These are phyloP conservation scores for Hippocampus barbouri DNA, from an alignment of 2,113 vertebrate species.

Conservation along the genomic window DNA sequence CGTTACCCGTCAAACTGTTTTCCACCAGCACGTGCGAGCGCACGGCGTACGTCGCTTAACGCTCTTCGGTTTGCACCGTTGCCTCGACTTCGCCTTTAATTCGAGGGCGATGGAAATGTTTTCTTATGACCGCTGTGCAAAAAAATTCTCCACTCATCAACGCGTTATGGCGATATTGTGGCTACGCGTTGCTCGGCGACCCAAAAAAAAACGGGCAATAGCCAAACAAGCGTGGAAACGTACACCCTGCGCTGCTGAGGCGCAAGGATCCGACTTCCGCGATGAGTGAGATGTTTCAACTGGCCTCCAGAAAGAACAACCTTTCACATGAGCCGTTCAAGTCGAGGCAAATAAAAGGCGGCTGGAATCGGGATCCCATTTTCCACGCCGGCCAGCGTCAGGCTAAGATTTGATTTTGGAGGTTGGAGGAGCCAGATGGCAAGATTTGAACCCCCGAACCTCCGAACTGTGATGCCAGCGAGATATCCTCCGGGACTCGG, in stretches of 20 bases:
- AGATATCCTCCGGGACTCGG: background rate
- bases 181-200: slow-evolving; percentile 55
- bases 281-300: slow-evolving; percentile 59
- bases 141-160: slow-evolving; percentile 34
- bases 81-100: slow-evolving; percentile 32
- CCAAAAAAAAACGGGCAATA: slow-evolving; percentile 38
- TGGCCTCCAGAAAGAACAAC: slow-evolving; percentile 51
- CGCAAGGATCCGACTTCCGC: slow-evolving; percentile 38
- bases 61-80: slow-evolving; percentile 35
- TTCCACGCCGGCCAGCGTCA: slow-evolving; percentile 36
- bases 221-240: slow-evolving; percentile 52
- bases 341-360: slow-evolving; percentile 43
- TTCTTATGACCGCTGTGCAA: slow-evolving; percentile 45
- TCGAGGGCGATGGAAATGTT: slow-evolving; percentile 54
- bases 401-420: background rate
- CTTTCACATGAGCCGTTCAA: slow-evolving; percentile 47
- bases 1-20: slow-evolving; percentile 27
- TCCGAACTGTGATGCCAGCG: background rate
- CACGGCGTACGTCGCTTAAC: background rate
- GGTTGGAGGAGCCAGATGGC: background rate
- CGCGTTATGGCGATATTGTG: slow-evolving; percentile 51
- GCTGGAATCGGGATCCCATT: slow-evolving; percentile 41
- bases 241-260: slow-evolving; percentile 15
- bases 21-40: slow-evolving; percentile 22
- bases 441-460: background rate